These are phyloP conservation scores for Ridgeia piscesae DNA, from an alignment of 1,140 invertebrate species.

Conservation along the genomic window DNA sequence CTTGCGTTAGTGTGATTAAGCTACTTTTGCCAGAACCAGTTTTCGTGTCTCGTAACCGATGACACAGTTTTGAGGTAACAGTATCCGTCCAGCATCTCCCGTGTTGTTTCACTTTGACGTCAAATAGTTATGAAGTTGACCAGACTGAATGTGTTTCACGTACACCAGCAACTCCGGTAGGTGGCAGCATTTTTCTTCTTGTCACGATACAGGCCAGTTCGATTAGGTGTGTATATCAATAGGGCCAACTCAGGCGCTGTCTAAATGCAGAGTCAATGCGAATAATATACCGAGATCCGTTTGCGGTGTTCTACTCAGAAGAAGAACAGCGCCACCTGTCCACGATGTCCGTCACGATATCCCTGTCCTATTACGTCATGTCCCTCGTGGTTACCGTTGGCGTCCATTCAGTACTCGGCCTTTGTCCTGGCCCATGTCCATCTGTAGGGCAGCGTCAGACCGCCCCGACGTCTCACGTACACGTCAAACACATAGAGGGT, in stretches of 20 bases:
- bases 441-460: constrained; percentile 12
- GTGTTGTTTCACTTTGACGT: neutral
- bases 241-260: no score
- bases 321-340: neutral
- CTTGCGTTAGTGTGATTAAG: neutral
- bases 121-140: no score
- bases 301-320: neutral
- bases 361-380: no score
- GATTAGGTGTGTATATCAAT: no score
- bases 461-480: constrained; percentile 44
- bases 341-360: neutral
- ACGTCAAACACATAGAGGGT: constrained; percentile 51
- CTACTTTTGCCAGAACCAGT: neutral
- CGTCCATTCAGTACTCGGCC: neutral
- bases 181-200: neutral
- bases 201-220: no score
- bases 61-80: neutral
- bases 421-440: neutral
- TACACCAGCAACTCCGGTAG: neutral
- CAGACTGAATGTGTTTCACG: neutral
- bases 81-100: neutral
- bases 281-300: neutral
- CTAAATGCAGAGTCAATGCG: neutral
- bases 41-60: neutral
- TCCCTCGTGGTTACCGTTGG: neutral